Percentiles rank a stretch among this genome's conserved stretches.
phyloP scores from a whole-genome alignment of 2,113 vertebrate genomes.

The Indri indri region DNA sequence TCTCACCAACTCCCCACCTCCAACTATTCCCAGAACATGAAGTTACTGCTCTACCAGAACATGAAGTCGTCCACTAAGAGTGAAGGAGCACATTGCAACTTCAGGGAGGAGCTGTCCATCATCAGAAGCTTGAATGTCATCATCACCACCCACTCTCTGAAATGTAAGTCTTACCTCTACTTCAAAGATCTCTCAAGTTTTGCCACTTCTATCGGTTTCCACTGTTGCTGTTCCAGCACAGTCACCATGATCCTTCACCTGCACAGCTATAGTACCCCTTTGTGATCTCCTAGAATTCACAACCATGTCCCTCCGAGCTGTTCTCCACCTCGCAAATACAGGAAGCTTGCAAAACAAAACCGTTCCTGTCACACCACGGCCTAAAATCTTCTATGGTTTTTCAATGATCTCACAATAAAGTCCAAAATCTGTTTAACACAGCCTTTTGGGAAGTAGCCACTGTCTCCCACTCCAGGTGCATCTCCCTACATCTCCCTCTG shows the following conservation, averaged over 20 bases:
- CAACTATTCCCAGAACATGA: too few relatives aligned
- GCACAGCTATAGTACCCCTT: too few relatives aligned
- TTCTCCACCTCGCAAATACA: background rate
- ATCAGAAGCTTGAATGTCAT: background rate
- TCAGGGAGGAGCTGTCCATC: background rate
- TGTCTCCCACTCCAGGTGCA: background rate
- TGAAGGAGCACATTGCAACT: background rate
- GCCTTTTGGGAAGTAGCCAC: background rate
- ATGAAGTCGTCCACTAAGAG: background rate
- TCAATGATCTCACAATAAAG: background rate
- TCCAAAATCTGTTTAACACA: background rate
- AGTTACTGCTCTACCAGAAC: background rate
- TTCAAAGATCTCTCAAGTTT: background rate
- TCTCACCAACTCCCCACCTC: background rate
- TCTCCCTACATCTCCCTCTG: background rate
- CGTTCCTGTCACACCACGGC: background rate
- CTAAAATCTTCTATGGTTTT: background rate
- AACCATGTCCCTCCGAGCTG: too few relatives aligned
- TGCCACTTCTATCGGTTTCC: background rate
- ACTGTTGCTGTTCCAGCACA: background rate
- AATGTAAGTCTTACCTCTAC: background rate
- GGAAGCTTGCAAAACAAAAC: background rate
- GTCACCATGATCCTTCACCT: background rate
- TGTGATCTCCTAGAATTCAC: background rate
- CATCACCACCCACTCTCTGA: too few relatives aligned